phyloP scores from a whole-genome alignment of 2,113 vertebrate species.

The Dicrurus megarhynchus region DNA sequence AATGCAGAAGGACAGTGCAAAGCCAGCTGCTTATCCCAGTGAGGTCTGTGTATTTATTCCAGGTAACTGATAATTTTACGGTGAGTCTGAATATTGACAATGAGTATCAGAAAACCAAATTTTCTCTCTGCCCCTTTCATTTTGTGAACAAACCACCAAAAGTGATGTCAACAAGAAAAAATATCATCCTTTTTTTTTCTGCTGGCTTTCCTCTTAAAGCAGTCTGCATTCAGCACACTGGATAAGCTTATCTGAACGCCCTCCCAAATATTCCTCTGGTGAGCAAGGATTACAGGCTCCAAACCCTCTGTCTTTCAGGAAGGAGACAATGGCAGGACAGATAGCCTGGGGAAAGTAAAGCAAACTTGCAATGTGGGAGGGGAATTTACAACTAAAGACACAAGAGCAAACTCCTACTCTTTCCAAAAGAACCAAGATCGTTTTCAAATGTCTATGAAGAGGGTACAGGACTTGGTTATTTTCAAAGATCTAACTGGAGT shows the following conservation, averaged over 20 bases:
- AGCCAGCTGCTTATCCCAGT: not conserved
- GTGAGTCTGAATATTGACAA: not conserved
- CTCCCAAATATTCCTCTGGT: not conserved
- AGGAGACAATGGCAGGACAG: not conserved
- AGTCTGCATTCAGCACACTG: not conserved
- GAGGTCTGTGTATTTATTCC: not conserved
- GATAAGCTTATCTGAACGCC: not conserved
- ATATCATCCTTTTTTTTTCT: not conserved
- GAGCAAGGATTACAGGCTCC: not conserved
- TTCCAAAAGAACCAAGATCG: not conserved
- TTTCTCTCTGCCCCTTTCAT: not conserved
- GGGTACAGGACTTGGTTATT: not conserved
- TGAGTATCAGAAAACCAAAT: not conserved
- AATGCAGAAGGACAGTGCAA: not conserved
- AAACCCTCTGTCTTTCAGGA: not conserved
- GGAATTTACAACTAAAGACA: not conserved
- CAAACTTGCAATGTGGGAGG: not conserved
- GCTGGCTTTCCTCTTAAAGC: not conserved
- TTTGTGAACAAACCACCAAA: not conserved
- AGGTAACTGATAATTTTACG: not conserved
- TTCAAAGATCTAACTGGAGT: not conserved
- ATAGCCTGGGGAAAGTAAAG: not conserved
- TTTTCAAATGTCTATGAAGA: not conserved
- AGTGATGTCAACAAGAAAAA: not conserved
- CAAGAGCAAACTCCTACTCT: constrained; percentile 27